These are phyloP conservation scores for Rhopalosiphum maidis DNA, from an alignment of 1,140 invertebrate species.

Conservation along the genomic window DNA sequence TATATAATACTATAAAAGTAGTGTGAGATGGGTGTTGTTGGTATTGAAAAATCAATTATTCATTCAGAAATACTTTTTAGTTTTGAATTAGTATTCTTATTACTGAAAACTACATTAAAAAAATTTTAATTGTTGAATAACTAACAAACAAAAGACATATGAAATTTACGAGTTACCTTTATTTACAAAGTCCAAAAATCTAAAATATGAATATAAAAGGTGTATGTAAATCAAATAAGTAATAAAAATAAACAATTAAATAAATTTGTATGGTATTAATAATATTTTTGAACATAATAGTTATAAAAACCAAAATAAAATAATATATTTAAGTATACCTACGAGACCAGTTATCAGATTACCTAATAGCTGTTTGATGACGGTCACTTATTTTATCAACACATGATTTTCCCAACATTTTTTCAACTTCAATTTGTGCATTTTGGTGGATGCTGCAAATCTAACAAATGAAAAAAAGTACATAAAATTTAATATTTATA, in stretches of 20 bases:
- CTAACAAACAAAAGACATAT: neutral
- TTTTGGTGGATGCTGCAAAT: slow-evolving; percentile 36
- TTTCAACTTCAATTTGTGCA: slow-evolving; percentile 43
- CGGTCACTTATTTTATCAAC: slow-evolving; percentile 31
- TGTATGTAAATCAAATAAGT: neutral
- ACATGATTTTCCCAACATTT: neutral
- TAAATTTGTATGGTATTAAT: neutral
- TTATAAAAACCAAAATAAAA: slow-evolving; percentile 32
- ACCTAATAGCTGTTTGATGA: slow-evolving; percentile 35
- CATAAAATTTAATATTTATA: neutral
- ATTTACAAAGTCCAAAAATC: neutral
- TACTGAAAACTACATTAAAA: neutral
- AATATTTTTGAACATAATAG: slow-evolving; percentile 13
- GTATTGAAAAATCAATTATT: too few relatives aligned
- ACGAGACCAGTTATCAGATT: neutral
- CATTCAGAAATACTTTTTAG: neutral
- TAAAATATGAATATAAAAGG: neutral
- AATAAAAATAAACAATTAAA: neutral
- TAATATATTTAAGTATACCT: neutral
- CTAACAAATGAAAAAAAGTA: slow-evolving; percentile 15
- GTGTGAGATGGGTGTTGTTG: too few relatives aligned
- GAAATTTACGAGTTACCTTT: too few relatives aligned
- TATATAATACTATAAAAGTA: too few relatives aligned
- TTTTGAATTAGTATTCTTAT: neutral
- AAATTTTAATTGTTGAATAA: neutral